Base-by-base conservation (phyloP, 1,140 invertebrate genomes). In the Whitmania pigra region DNA sequence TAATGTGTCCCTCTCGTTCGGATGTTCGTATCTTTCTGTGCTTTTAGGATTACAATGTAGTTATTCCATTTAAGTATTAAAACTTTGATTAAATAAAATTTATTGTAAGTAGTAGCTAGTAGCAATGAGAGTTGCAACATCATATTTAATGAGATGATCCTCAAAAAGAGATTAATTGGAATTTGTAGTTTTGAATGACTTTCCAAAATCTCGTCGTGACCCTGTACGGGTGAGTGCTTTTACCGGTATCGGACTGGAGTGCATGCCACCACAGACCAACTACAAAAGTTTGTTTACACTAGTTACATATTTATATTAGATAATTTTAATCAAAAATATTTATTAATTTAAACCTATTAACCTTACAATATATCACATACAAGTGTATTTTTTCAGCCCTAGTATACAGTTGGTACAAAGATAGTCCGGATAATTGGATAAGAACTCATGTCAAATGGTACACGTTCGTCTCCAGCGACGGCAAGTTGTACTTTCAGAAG, bases 381-480 rank as follows among this genome's bases (percentile, higher is more conserved):
- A n/a, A n/a, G n/a, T n/a, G n/a, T 53, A 27, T 29, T 1, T 6
- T 60, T 67, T 0, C 67, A 73, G 73, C 20, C 31, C 57, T 72
- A 22, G 53, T 60, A 29, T 80, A 78, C 71, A 74, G 74, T 55
- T 80, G 78, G 78, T 76, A 75, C 67, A 79, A 77, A 67, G 67
- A 72, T 25, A 69, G 36, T 78, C 94, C 94, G 76, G 89, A 89
- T 6, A 93, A 93, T 81, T 91, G 94, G 74, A 91, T 97, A 0
- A 91, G 95, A 79, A 75, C 78, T 49, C 73, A 77, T 20, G 53
- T 75, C 13, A 77, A 77, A 22, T 73, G 72, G 9, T 77, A 97
- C 83, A 89, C 94, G 0, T 96, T 97, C 84, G 91, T 95, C 0
- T 96, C 93, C 0, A 86, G 88, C 78, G 92, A 96, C 85, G 93